Conservation (phyloP, 2,888 invertebrate species). For the Exocentrus adspersus region DNA sequence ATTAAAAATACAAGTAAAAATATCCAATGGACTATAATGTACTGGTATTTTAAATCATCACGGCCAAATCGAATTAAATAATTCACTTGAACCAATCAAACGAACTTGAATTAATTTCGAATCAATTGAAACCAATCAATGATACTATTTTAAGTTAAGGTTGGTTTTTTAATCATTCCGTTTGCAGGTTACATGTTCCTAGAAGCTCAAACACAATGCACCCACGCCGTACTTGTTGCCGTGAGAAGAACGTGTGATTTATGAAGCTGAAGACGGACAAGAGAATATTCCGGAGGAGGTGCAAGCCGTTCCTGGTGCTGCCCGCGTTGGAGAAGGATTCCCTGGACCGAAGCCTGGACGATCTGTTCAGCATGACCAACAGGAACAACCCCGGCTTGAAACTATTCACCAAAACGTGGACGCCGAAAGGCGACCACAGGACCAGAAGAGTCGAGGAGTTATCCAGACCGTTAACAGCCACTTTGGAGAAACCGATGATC, state of each 20-base stretch:
- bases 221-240: too few species aligned
- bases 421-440: conserved; percentile 47
- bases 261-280: conserved; percentile 48
- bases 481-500: conserved; percentile 67
- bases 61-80: too few species aligned
- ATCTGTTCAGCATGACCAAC: conserved; percentile 47
- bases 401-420: conserved; percentile 60
- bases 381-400: conserved; percentile 56
- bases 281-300: conserved; percentile 31
- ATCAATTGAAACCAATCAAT: too few species aligned
- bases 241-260: conserved; percentile 19
- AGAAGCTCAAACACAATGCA: too few species aligned
- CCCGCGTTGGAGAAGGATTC: conserved; percentile 43
- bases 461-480: conserved; percentile 68
- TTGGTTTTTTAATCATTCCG: too few species aligned
- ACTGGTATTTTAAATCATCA: too few species aligned
- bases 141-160: too few species aligned
- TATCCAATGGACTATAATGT: too few species aligned
- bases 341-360: conserved; percentile 21
- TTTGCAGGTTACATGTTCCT: too few species aligned
- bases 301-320: conserved; percentile 51
- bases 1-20: too few species aligned
- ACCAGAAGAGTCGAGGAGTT: conserved; percentile 44
- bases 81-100: too few species aligned
- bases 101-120: too few species aligned